Evolutionary conservation across 2,888 invertebrate genomes (phyloP).

Genomic region (Parnassius glacialis): DNA sequence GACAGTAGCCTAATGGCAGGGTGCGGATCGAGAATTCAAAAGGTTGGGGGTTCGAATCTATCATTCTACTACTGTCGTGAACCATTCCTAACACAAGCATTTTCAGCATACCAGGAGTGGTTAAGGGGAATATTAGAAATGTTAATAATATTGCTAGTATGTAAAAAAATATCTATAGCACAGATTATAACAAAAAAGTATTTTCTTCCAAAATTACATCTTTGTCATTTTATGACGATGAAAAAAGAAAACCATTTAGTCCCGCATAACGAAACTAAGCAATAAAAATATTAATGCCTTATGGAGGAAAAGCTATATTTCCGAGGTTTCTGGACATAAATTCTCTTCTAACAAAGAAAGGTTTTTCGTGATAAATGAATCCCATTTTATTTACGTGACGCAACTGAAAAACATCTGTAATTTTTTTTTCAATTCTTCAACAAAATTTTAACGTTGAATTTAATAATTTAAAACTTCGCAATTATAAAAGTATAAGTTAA

Average conservation of each 20-base stretch:
- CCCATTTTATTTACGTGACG: conserved; percentile 10
- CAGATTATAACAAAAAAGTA: no score
- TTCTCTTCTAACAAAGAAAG: conserved; percentile 7
- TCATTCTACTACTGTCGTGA: no score
- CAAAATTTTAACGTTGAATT: conserved; percentile 11
- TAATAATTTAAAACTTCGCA: conserved; percentile 21
- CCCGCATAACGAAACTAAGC: conserved; percentile 4
- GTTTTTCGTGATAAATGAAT: conserved; percentile 9
- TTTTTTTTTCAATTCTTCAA: conserved; percentile 4
- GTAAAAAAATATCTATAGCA: no score
- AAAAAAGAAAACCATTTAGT: not conserved
- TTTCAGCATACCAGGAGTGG: no score
- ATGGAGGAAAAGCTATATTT: not conserved
- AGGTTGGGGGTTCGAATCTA: no score
- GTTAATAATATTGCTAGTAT: no score
- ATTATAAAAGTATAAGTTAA: conserved; percentile 14
- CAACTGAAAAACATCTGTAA: conserved; percentile 20
- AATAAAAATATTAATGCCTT: conserved; percentile 13
- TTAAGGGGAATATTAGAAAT: no score
- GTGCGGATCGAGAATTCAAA: no score
- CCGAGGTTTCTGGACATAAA: not conserved
- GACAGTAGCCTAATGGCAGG: no score
- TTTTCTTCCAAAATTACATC: no score
- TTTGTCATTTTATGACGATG: not conserved
- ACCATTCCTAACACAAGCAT: no score